Percentiles rank a stretch among this genome's conserved stretches.
Evolutionary conservation across 2,797 vertebrate genomes (phyloP).

Genomic region (Thunnus albacares): DNA sequence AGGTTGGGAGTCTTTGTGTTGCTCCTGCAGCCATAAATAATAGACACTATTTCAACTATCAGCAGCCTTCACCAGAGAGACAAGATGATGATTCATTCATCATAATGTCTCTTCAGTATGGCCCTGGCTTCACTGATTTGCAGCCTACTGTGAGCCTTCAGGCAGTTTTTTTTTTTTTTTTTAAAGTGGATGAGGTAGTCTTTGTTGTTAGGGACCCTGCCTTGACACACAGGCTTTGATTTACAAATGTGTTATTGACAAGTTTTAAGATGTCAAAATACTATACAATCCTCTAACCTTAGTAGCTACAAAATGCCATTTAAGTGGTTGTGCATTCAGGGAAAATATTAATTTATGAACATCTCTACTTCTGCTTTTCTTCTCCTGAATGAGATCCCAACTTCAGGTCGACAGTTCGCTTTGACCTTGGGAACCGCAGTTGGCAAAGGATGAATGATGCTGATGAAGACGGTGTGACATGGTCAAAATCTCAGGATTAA

Average conservation of each 20-base stretch:
- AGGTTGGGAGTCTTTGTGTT: slow-evolving; percentile 31
- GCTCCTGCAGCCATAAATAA: slow-evolving; percentile 45
- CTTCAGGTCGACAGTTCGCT: neutral
- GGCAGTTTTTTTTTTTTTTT: neutral
- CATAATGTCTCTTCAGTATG: slow-evolving; percentile 6
- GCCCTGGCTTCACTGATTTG: neutral
- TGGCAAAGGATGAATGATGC: neutral
- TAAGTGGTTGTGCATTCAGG: neutral
- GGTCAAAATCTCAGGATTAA: neutral
- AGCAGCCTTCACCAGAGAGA: slow-evolving; percentile 28
- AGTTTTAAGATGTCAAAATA: neutral
- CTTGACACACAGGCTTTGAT: neutral
- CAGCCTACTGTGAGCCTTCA: slow-evolving; percentile 11
- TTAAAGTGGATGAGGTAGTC: neutral
- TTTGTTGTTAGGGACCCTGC: neutral
- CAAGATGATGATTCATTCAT: slow-evolving; percentile 25
- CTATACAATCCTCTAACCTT: neutral
- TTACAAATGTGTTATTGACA: too few species aligned
- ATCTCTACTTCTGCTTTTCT: neutral
- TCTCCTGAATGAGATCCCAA: neutral
- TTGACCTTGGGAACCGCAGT: too few species aligned
- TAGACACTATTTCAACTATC: slow-evolving; percentile 38
- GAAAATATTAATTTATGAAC: neutral
- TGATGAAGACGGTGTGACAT: neutral
- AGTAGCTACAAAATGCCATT: too few species aligned